These are phyloP conservation scores for Aphelenchoides avenae DNA, from an alignment of 1,140 invertebrate genomes.

Conservation along the genomic window DNA sequence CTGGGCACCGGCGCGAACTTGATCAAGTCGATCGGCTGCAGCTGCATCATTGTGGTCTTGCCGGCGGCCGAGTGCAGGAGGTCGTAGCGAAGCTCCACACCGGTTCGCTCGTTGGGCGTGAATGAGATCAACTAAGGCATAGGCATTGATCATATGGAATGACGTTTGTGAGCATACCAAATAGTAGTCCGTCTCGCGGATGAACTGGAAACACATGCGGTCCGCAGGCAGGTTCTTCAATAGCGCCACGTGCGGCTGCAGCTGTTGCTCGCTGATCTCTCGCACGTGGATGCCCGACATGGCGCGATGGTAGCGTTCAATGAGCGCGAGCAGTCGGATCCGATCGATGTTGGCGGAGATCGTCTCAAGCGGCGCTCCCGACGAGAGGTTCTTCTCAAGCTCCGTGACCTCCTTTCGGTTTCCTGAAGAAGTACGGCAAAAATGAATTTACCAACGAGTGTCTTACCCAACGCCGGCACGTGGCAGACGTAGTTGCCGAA, in stretches of 20 bases:
- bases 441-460: neutral
- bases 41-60: conserved; percentile 18
- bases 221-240: conserved; percentile 13
- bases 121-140: conserved; percentile 22
- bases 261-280: conserved; percentile 15
- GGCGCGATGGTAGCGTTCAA: conserved; percentile 28
- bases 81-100: conserved; percentile 23
- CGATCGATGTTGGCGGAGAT: neutral
- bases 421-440: conserved; percentile 5
- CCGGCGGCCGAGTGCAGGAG: conserved; percentile 15
- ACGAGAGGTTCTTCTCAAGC: conserved; percentile 16
- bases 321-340: conserved; percentile 25
- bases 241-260: conserved; percentile 18
- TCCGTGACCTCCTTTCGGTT: conserved; percentile 10
- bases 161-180: conserved; percentile 11
- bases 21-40: conserved; percentile 3
- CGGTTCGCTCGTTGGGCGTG: conserved; percentile 14
- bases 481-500: conserved; percentile 32
- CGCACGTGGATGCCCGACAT: conserved; percentile 22
- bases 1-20: conserved; percentile 9
- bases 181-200: conserved; percentile 28
- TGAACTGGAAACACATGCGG: conserved; percentile 29
- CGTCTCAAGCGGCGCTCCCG: neutral
- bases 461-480: conserved; percentile 19
- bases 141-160: neutral